Percentiles rank a stretch among this genome's conserved stretches.
Conservation (phyloP, 2,888 invertebrate genomes). For the Philopedon plagiatum region DNA sequence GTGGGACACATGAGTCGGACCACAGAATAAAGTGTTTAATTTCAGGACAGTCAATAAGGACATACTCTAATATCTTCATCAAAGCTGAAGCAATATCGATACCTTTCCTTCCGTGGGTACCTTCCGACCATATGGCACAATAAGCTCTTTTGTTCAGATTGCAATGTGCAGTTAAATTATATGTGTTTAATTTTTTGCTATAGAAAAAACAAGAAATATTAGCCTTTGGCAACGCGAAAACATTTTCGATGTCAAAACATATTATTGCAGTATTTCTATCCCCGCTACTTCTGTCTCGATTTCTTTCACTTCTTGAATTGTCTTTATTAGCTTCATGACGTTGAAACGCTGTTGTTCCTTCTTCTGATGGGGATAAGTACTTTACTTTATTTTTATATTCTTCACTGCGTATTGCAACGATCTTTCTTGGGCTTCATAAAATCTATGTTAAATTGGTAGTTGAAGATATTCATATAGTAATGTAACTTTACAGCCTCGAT, state of each 20-base stretch:
- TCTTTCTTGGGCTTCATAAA: constrained; percentile 13
- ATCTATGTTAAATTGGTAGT: constrained; percentile 9
- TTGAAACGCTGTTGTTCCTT: neutral
- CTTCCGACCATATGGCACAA: constrained; percentile 9
- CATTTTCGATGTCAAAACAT: constrained; percentile 14
- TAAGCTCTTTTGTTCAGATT: neutral
- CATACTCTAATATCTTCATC: no score
- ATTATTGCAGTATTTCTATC: neutral
- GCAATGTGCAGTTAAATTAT: no score
- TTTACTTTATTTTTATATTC: neutral
- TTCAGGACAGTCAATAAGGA: no score
- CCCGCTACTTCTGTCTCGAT: neutral
- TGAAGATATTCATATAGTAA: neutral
- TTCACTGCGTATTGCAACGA: neutral
- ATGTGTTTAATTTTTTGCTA: no score
- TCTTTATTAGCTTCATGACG: neutral
- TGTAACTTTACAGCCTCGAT: neutral
- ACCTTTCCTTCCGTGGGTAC: constrained; percentile 1
- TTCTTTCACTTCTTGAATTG: neutral
- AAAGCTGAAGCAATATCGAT: constrained; percentile 6
- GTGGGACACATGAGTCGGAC: no score
- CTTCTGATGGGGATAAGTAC: neutral
- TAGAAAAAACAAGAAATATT: no score
- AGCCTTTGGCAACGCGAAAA: constrained; percentile 8
- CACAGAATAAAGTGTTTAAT: no score